Base-by-base conservation (phyloP, 1,140 invertebrate genomes). In the Lordiphosa stackelbergi region DNA sequence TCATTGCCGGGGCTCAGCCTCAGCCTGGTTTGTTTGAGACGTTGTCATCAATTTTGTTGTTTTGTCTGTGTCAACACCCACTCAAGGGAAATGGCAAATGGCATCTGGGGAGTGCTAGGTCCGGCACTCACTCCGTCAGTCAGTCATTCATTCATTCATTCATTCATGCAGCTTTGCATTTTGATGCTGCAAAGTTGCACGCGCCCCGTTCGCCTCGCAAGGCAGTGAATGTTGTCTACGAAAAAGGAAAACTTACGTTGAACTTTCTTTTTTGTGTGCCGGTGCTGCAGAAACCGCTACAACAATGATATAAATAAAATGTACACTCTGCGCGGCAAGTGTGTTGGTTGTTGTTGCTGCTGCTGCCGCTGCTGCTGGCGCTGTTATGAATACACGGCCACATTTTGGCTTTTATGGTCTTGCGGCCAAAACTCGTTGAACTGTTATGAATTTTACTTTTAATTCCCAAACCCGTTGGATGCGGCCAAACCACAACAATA, bases 231-330 rank as follows among this genome's bases (percentile, higher is more conserved):
- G 75, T 83, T 68, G 74, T 65, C 64, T 69, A 56, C 72, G 53
- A 77, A 83, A 83, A 83, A 83, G 73, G 73, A 83, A 84, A 83
- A 77, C 69, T 70, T 63, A 73, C 47, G 78, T 68, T 77, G 72
- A 83, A 83, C 77, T 83, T 83, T 83, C 77, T 83, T 83, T 83
- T 66, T 64, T 66, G 53, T 66, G 69, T 56, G 61, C 71, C 59
- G 35, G 55, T 22, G 36, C 53, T 53, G 10, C 62, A 65, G 54
- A 53, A 63, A 47, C 57, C 68, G 28, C 69, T 48, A 40, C 63
- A 74, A 75, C 74, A 62, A 53, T 65, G 62, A 69, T 72, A 85
- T 75, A 69, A 75, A 85, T 85, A 85, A 83, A 70, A 73, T 69
- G 69, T 78, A 48, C 12, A 68, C 55, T 63, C 45, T 13, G 59